Evolutionary conservation across 2,797 vertebrate genomes (phyloP).

Genomic region (Capromys pilorides): DNA sequence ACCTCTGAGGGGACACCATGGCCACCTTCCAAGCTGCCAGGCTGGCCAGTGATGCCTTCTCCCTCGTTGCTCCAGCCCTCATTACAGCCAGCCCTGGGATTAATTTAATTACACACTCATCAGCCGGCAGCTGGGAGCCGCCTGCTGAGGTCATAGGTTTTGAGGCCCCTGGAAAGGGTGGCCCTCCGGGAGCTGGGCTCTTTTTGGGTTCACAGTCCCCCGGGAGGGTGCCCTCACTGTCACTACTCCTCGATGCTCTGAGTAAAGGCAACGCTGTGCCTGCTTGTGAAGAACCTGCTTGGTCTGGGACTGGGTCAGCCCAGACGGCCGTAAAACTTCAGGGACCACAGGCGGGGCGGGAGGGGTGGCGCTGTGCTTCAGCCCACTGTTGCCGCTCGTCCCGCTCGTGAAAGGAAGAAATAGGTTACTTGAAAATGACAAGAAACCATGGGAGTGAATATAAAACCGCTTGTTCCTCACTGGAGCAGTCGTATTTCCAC

Average conservation of each 20-base stretch:
- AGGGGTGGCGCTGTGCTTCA: not conserved
- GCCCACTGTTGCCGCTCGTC: not conserved
- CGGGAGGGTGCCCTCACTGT: not conserved
- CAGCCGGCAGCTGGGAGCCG: slow-evolving; percentile 30
- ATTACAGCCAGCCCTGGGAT: slow-evolving; percentile 59
- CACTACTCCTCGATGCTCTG: slow-evolving; percentile 2
- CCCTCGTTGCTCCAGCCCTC: not conserved
- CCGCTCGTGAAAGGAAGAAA: not conserved
- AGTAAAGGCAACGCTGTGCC: not conserved
- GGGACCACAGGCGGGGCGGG: not conserved
- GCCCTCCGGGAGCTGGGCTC: not conserved
- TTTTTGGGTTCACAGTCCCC: fast-evolving
- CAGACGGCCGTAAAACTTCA: not conserved
- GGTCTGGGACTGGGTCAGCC: not conserved
- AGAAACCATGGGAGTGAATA: not conserved
- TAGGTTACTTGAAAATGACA: not conserved
- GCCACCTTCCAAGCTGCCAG: not conserved
- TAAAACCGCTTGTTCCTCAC: fast-evolving
- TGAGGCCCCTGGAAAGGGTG: not conserved
- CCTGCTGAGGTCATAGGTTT: not conserved
- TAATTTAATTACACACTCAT: slow-evolving; percentile 71
- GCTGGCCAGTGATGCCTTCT: not conserved
- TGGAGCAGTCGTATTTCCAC: fast-evolving
- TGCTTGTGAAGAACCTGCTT: not conserved
- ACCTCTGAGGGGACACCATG: not conserved